These are phyloP conservation scores for Brachirus orientalis DNA, from an alignment of 2,113 vertebrate species.

Conservation along the genomic window DNA sequence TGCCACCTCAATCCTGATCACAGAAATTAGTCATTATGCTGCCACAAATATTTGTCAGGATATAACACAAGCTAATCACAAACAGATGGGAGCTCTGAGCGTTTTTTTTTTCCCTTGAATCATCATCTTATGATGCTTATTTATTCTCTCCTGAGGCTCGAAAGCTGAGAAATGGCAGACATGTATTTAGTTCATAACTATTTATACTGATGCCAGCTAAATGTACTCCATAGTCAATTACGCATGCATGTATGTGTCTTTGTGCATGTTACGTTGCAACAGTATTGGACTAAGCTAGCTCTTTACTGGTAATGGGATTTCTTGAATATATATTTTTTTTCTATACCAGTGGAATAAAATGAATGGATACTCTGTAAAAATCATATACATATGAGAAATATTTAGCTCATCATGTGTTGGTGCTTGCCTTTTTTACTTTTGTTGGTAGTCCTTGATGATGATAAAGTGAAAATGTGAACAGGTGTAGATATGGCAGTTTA, in stretches of 20 bases:
- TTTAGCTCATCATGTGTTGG: no score
- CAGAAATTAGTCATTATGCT: slow-evolving; percentile 29
- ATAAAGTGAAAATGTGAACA: no score
- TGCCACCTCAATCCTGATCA: slow-evolving; percentile 13
- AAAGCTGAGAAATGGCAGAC: neutral
- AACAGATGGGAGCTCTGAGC: slow-evolving; percentile 15
- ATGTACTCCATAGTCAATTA: neutral
- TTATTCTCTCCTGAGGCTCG: neutral
- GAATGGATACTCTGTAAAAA: no score
- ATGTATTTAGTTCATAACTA: slow-evolving; percentile 2
- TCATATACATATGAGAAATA: no score
- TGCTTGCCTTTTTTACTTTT: no score
- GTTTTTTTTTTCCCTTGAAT: neutral
- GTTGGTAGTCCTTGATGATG: no score
- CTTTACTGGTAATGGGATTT: neutral
- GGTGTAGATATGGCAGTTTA: no score
- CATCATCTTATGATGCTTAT: neutral
- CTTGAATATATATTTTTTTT: no score
- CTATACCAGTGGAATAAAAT: no score
- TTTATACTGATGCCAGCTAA: neutral
- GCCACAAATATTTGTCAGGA: slow-evolving; percentile 30
- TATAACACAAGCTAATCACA: slow-evolving; percentile 16
- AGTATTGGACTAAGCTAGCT: neutral
- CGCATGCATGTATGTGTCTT: neutral
- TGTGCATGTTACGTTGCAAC: neutral